Evolutionary conservation across 2,888 invertebrate species (phyloP).

Genomic region (Apotomis betuletana): DNA sequence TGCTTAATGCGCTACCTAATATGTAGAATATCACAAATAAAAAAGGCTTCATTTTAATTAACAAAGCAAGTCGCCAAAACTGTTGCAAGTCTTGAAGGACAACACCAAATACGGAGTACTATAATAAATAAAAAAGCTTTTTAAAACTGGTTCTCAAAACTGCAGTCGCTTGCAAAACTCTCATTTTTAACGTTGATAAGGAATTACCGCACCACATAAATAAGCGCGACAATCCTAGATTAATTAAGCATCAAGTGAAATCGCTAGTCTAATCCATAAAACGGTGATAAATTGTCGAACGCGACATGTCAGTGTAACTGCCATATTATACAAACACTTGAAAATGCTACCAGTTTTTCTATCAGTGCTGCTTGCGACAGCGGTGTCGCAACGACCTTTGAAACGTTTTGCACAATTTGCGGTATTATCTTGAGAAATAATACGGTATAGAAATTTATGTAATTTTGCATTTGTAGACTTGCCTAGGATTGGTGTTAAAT

Average conservation of each 20-base stretch:
- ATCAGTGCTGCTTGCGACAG: conserved; percentile 27
- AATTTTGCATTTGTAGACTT: conserved; percentile 21
- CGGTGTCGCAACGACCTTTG: conserved; percentile 37
- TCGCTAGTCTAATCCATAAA: conserved; percentile 33
- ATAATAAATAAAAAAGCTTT: background rate
- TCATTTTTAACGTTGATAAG: conserved; percentile 3
- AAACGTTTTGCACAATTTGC: conserved; percentile 41
- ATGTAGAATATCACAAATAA: too few relatives aligned
- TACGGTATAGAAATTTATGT: conserved; percentile 37
- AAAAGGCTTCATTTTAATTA: too few relatives aligned
- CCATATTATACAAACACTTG: conserved; percentile 25
- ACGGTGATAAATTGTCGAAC: conserved; percentile 32
- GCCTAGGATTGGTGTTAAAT: background rate
- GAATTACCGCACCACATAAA: conserved; percentile 11
- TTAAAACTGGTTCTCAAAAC: background rate
- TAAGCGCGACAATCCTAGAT: conserved; percentile 7
- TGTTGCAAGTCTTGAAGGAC: background rate
- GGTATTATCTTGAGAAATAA: conserved; percentile 40
- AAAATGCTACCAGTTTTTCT: conserved; percentile 38
- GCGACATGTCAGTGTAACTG: conserved; percentile 34
- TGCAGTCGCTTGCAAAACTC: background rate
- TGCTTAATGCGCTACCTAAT: too few relatives aligned
- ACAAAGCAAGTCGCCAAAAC: background rate
- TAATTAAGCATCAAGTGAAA: conserved; percentile 30
- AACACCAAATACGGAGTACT: background rate